Percentiles rank a stretch among this genome's conserved stretches.
phyloP scores from a whole-genome alignment of 2,888 invertebrate genomes.

The Falcaria lacertinaria region DNA sequence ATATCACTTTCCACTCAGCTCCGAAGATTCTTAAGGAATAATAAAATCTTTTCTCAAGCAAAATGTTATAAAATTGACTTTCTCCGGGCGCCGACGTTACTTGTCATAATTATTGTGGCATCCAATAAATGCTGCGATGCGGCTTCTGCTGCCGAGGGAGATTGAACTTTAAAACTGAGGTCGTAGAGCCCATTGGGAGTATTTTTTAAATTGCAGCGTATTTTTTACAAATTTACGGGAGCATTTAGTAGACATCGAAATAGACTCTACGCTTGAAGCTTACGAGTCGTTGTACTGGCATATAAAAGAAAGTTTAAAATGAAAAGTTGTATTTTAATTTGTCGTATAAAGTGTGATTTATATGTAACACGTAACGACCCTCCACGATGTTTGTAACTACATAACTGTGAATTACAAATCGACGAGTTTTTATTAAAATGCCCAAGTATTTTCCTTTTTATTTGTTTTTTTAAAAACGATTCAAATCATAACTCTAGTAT shows the following conservation, averaged over 20 bases:
- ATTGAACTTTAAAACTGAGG: neutral
- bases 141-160: neutral
- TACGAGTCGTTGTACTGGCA: neutral
- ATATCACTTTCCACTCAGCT: neutral
- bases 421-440: no score
- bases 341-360: constrained; percentile 28
- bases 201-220: neutral
- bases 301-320: constrained; percentile 20
- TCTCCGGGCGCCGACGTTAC: constrained; percentile 20
- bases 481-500: no score
- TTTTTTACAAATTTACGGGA: neutral
- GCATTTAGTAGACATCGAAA: neutral
- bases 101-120: constrained; percentile 34
- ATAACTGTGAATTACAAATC: no score
- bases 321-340: constrained; percentile 24
- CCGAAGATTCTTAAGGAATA: neutral
- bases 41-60: neutral
- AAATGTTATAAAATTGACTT: constrained; percentile 18
- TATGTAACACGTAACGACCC: constrained; percentile 23
- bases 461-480: no score
- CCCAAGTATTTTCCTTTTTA: no score
- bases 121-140: constrained; percentile 24
- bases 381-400: no score
- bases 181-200: neutral
- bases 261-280: neutral